Conservation (phyloP, 1,140 invertebrate species). For the Contarinia nasturtii region DNA sequence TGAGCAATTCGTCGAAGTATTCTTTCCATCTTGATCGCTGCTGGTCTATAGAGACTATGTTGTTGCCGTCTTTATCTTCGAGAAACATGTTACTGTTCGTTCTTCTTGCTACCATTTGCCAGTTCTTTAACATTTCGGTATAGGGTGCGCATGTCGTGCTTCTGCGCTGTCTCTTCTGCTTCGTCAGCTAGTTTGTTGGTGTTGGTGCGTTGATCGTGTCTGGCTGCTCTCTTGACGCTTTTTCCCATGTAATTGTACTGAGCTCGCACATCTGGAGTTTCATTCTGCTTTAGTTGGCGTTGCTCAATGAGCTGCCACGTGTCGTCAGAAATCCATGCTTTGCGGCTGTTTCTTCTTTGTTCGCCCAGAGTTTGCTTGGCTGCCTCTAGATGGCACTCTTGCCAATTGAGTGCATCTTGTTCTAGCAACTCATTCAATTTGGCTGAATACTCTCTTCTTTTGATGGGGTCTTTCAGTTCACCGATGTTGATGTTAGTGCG, state of each 20-base stretch:
- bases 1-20: not conserved
- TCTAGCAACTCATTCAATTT: not conserved
- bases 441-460: not conserved
- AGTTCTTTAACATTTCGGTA: not conserved
- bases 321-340: conserved; percentile 1
- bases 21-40: not conserved
- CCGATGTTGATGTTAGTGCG: not conserved
- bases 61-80: not conserved
- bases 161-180: too few relatives aligned
- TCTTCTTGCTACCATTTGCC: not conserved
- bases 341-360: not conserved
- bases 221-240: too few relatives aligned
- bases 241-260: not conserved
- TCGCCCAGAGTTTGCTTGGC: too few relatives aligned
- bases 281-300: not conserved
- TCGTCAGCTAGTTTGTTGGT: too few relatives aligned
- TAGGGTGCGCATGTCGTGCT: not conserved
- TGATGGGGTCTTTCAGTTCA: not conserved
- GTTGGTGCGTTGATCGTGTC: too few relatives aligned
- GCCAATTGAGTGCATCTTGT: not conserved
- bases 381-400: too few relatives aligned
- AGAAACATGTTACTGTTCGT: not conserved
- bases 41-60: not conserved
- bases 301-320: not conserved
- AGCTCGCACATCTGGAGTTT: not conserved